Evolutionary conservation across 2,888 invertebrate species (phyloP), one percentile per base, ranked within the genome.

Genomic region (Eupithecia abbreviata): DNA sequence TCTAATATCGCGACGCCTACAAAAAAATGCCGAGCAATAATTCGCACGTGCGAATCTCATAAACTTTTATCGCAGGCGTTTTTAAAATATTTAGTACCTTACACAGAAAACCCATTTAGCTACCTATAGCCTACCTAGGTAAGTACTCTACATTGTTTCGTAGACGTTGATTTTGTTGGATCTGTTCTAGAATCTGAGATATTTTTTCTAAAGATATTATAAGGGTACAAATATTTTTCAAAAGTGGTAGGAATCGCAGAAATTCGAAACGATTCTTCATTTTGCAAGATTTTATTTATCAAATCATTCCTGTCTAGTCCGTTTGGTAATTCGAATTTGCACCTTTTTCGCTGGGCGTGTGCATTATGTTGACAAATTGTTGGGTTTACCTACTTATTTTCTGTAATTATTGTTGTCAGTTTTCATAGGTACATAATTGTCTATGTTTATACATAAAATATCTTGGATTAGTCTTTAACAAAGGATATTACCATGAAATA

Each of bases 41-140:
- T 77, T 78, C 74, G 78, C 78, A 78, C 78, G 78, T 78, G 78
- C 78, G 74, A 74, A 70, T 76, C 69, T 74, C 75, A 73, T 76
- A 78, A 78, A 78, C 69, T 78, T 78, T 79, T 78, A 78, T 79
- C 58, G 71, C 71, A 79, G 79, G 79, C 78, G 77, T 79, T 77
- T 79, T 77, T 79, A 71, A 75, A 76, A 76, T 76, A 80, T 77
- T 79, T 68, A 76, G 72, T 75, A 75, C 72, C 72, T 70, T 74
- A 71, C 74, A 75, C 49, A 73, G 77, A 72, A 77, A 77, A 71
- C 68, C 67, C 78, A 75, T 75, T 73, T 71, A 75, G 66, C 30
- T 67, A 70, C 68, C 73, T 7, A 47, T 71, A 71, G 30, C 69
- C 30, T 62, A 62, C n/a, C 77, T 45, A 74, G 30, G 30, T 18